Evolutionary conservation across 2,113 vertebrate species (phyloP).

Genomic region (Bolborhynchus lineola): DNA sequence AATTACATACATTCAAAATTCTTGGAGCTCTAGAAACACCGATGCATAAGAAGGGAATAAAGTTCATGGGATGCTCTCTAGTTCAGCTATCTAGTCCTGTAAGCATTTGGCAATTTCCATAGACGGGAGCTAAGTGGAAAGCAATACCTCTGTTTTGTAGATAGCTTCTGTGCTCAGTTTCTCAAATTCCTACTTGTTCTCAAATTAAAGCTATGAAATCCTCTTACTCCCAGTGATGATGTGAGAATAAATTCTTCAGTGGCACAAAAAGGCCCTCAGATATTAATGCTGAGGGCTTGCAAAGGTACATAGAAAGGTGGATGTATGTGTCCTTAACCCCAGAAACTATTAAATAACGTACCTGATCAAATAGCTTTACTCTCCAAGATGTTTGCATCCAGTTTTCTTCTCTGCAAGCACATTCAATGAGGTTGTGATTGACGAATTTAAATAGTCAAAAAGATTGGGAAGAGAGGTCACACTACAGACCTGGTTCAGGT

Average conservation of each 20-base stretch:
- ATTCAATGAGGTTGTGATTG: not conserved
- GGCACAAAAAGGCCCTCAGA: constrained; percentile 22
- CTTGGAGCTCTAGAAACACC: not conserved
- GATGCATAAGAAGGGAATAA: not conserved
- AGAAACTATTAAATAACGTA: not conserved
- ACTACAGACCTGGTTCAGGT: not conserved
- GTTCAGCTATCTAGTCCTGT: not conserved
- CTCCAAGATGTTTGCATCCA: not conserved
- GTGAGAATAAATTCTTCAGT: constrained; percentile 31
- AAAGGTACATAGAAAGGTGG: not conserved
- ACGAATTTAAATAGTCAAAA: not conserved
- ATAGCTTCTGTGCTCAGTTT: not conserved
- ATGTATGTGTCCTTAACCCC: not conserved
- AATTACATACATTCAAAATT: not conserved
- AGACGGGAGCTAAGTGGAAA: not conserved
- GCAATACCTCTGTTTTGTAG: not conserved
- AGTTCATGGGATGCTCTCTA: not conserved
- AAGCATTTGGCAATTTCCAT: not conserved
- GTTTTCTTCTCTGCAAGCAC: not conserved
- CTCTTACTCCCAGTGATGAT: not conserved
- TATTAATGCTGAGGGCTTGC: constrained; percentile 16
- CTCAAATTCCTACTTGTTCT: not conserved
- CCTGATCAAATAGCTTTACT: not conserved
- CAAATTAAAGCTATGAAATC: constrained; percentile 32
- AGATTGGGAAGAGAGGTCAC: not conserved